These are phyloP conservation scores for Silurus asotus DNA, from an alignment of 2,113 vertebrate genomes.

Conservation along the genomic window DNA sequence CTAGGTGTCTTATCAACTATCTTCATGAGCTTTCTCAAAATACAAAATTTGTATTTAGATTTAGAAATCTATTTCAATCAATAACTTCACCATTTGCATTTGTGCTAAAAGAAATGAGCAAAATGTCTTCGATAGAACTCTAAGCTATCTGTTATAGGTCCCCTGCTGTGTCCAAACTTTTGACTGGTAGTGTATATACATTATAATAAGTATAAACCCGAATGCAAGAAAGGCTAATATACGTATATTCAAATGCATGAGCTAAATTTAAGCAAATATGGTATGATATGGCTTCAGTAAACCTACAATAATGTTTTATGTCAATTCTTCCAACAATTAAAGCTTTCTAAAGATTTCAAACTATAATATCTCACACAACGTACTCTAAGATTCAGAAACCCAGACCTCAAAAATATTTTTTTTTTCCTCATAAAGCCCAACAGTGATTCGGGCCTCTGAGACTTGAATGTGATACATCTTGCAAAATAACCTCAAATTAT, in stretches of 20 bases:
- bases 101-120: neutral
- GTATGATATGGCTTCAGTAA: slow-evolving; percentile 95
- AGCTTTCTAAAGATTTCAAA: slow-evolving; percentile 22
- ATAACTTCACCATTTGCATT: neutral
- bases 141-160: neutral
- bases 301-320: slow-evolving; percentile 83
- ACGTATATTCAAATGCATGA: slow-evolving; percentile 92
- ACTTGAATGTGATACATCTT: slow-evolving; percentile 99
- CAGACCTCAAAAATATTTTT: slow-evolving; percentile 62
- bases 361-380: neutral
- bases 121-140: neutral
- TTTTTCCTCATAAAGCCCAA: slow-evolving; percentile 86
- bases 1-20: neutral
- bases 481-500: slow-evolving; percentile 99
- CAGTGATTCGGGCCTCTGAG: slow-evolving; percentile 95
- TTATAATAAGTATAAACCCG: slow-evolving; percentile 58
- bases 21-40: neutral
- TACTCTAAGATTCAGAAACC: slow-evolving; percentile 7
- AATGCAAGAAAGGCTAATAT: slow-evolving; percentile 76
- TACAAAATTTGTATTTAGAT: neutral
- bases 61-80: neutral
- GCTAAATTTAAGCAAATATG: slow-evolving; percentile 82
- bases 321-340: slow-evolving; percentile 18
- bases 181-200: slow-evolving; percentile 19
- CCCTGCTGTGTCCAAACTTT: neutral